Base-by-base conservation (phyloP, 2,797 vertebrate species). In the Myotis pilosus region DNA sequence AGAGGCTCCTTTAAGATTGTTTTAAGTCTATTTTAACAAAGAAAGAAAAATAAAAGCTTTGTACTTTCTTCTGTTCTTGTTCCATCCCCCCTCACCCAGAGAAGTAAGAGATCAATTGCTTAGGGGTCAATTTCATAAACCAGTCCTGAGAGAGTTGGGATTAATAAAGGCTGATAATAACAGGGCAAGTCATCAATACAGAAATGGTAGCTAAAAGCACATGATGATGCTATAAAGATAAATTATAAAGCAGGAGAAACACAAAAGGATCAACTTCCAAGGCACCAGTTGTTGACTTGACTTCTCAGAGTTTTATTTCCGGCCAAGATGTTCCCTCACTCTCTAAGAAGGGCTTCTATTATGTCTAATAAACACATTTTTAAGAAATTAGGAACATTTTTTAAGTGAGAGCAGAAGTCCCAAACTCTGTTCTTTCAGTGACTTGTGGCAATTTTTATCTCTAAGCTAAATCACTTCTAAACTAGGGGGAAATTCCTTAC, bases 301-400 rank as follows among this genome's bases (percentile, higher is more conserved):
- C 20, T 71, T 28, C 47, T 78, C 38, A 7, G 30, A 30, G 6
- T 78, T 85, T 74, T 82, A 69, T 41, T 82, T 94, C 78, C 53
- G 11, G 23, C 47, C 41, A 74, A n/a, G 36, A 23, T 30, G 6
- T 44, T 85, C 75, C 62, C 62, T 94, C 33, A 53, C 66, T 92
- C 76, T 91, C 41, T 92, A 62, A 81, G 16, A 62, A 1, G 11
- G 3, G 30, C 1, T 85, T 93, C 51, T 80, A 19, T 55, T 74
- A 22, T 57, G 7, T 20, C 30, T 88, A 72, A 76, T 86, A 25
- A 89, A 41, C n/a, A 86, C 41, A 36, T 19, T 53, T 66, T 89
- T 62, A 68, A 68, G 5, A 96, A 93, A 90, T 82, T 79, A 76
- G 53, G 23, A 55, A 91, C 11, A 49, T 25, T 94, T 94, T 91